Conservation (phyloP, 1,140 invertebrate genomes). For the Drosophila ironensis region DNA sequence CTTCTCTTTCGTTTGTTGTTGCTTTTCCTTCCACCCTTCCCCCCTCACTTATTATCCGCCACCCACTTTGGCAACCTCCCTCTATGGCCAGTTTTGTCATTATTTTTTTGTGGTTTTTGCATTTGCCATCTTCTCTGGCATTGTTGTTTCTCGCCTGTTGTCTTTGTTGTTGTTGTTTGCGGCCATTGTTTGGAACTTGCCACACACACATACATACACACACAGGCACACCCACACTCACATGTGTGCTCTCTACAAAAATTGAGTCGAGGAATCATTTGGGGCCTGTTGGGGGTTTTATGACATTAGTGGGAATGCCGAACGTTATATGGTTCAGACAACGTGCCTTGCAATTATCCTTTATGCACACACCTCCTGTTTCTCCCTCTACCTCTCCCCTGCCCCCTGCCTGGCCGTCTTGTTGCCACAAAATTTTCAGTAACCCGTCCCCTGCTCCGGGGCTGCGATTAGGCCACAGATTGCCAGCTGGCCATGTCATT, state of each 20-base stretch:
- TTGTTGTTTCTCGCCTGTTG: slow-evolving; percentile 12
- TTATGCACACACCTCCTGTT: slow-evolving; percentile 24
- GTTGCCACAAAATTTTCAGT: neutral
- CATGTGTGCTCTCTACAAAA: too few species aligned
- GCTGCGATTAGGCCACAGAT: slow-evolving; percentile 64
- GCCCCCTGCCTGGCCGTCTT: too few species aligned
- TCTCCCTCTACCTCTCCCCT: neutral
- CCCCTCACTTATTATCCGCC: neutral
- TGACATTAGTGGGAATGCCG: slow-evolving; percentile 55
- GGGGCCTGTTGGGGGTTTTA: slow-evolving; percentile 23
- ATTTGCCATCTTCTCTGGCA: slow-evolving; percentile 57
- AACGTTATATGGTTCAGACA: slow-evolving; percentile 14
- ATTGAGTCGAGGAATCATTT: too few species aligned
- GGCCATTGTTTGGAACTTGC: slow-evolving; percentile 53
- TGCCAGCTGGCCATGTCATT: slow-evolving; percentile 67
- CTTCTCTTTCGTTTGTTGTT: neutral
- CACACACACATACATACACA: slow-evolving; percentile 12
- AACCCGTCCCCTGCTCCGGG: neutral
- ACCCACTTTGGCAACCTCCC: neutral
- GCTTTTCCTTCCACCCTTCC: neutral
- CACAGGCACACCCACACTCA: slow-evolving; percentile 3
- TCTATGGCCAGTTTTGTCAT: slow-evolving; percentile 66
- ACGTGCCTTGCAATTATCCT: slow-evolving; percentile 59
- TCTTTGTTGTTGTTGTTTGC: slow-evolving; percentile 10
- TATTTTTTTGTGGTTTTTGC: slow-evolving; percentile 73